phyloP scores from a whole-genome alignment of 1,140 invertebrate genomes.

The Drosophila rhopaloa region DNA sequence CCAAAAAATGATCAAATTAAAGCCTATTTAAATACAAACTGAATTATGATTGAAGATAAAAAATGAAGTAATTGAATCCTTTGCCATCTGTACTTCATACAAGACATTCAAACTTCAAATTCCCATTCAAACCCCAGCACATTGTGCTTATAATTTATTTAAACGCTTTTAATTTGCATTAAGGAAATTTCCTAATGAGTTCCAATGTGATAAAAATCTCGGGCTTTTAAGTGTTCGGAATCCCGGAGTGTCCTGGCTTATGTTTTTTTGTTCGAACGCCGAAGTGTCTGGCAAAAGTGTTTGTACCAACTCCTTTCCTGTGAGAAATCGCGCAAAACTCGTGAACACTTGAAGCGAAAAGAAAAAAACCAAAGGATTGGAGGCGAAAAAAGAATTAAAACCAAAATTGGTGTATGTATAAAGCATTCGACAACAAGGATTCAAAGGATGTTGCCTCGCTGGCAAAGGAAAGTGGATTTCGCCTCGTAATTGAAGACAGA shows the following conservation, averaged over 20 bases:
- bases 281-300: constrained; percentile 69
- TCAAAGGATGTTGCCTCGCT: constrained; percentile 16
- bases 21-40: not conserved
- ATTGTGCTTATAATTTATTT: constrained; percentile 72
- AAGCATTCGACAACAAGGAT: constrained; percentile 34
- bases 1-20: too few relatives aligned
- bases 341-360: constrained; percentile 50
- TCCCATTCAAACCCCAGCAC: constrained; percentile 28
- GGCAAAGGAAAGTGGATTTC: not conserved
- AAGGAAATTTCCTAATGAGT: constrained; percentile 74
- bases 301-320: constrained; percentile 83
- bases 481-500: constrained; percentile 65
- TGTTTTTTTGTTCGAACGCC: constrained; percentile 13
- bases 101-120: not conserved
- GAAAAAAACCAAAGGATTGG: constrained; percentile 4
- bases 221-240: constrained; percentile 5
- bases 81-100: not conserved
- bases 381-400: constrained; percentile 42
- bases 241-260: constrained; percentile 13
- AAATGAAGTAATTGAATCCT: not conserved
- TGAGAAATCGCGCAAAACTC: constrained; percentile 79
- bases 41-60: not conserved
- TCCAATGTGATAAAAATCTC: constrained; percentile 65
- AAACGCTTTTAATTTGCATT: constrained; percentile 79
- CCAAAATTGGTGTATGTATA: constrained; percentile 38